phyloP scores from a whole-genome alignment of 2,113 vertebrate species.

The Oryzias woworae region DNA sequence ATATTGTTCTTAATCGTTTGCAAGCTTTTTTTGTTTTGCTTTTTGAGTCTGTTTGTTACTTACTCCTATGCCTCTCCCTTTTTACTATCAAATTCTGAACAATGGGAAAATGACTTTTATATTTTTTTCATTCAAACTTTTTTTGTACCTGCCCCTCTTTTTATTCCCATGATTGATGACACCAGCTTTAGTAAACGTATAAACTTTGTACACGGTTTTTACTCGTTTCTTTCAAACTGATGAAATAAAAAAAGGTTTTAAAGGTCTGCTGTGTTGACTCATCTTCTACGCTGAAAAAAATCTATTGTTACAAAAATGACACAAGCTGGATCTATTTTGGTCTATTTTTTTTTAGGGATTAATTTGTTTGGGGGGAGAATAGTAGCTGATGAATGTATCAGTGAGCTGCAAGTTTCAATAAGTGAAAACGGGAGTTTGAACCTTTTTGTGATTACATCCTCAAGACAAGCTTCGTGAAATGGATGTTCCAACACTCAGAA shows the following conservation, averaged over 20 bases:
- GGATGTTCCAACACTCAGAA: constrained; percentile 32
- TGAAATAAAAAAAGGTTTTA: constrained; percentile 79
- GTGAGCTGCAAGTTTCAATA: neutral
- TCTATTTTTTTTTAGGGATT: too few relatives aligned
- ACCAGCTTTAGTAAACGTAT: constrained; percentile 81
- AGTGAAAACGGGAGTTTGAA: constrained; percentile 4
- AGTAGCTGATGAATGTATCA: neutral
- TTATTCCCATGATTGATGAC: constrained; percentile 72
- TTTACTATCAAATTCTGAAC: constrained; percentile 68
- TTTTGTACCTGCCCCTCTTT: constrained; percentile 67
- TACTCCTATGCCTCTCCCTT: constrained; percentile 70
- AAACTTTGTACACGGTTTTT: constrained; percentile 80
- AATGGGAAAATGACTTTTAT: constrained; percentile 74
- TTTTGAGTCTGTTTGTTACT: constrained; percentile 67
- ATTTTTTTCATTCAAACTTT: constrained; percentile 60
- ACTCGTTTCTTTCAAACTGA: constrained; percentile 74
- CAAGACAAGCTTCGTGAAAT: constrained; percentile 37
- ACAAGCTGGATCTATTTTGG: too few relatives aligned
- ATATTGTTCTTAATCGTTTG: constrained; percentile 61
- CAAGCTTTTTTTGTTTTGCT: constrained; percentile 43
- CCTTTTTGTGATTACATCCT: constrained; percentile 14
- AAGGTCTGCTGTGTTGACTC: constrained; percentile 31
- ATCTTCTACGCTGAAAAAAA: neutral
- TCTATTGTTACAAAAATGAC: too few relatives aligned
- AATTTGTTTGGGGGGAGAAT: neutral